Evolutionary conservation across 1,140 invertebrate genomes (phyloP).

Genomic region (Philopotamus ludificatus): DNA sequence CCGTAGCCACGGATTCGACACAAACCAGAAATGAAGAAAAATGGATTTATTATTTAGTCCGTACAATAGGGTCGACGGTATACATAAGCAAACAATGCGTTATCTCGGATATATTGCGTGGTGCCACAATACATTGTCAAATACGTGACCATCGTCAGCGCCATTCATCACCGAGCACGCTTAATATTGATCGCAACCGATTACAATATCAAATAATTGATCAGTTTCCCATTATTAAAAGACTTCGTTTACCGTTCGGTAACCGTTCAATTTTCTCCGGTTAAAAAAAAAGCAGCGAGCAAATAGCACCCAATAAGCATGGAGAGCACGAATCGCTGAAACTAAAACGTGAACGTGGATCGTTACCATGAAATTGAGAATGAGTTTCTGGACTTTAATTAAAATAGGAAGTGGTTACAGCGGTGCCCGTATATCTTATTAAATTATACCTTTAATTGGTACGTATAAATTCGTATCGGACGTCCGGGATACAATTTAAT

Average conservation of each 20-base stretch:
- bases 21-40: slow-evolving; percentile 10
- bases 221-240: background rate
- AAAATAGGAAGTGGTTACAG: slow-evolving; percentile 29
- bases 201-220: background rate
- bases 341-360: slow-evolving; percentile 24
- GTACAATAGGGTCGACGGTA: no score
- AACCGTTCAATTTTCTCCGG: slow-evolving; percentile 12
- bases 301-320: slow-evolving; percentile 31
- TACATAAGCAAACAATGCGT: slow-evolving; percentile 11
- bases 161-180: no score
- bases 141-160: no score
- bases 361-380: slow-evolving; percentile 28
- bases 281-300: background rate
- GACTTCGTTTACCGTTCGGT: slow-evolving; percentile 11
- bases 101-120: slow-evolving; percentile 2
- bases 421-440: slow-evolving; percentile 30
- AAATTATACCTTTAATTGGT: slow-evolving; percentile 39
- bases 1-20: background rate
- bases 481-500: no score
- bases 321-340: slow-evolving; percentile 33
- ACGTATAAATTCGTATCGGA: slow-evolving; percentile 31
- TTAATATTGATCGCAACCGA: no score
- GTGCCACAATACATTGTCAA: background rate
- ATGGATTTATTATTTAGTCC: slow-evolving; percentile 38
- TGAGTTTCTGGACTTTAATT: slow-evolving; percentile 36